These are phyloP conservation scores for Panorpa germanica DNA, from an alignment of 2,888 invertebrate species.

Conservation along the genomic window DNA sequence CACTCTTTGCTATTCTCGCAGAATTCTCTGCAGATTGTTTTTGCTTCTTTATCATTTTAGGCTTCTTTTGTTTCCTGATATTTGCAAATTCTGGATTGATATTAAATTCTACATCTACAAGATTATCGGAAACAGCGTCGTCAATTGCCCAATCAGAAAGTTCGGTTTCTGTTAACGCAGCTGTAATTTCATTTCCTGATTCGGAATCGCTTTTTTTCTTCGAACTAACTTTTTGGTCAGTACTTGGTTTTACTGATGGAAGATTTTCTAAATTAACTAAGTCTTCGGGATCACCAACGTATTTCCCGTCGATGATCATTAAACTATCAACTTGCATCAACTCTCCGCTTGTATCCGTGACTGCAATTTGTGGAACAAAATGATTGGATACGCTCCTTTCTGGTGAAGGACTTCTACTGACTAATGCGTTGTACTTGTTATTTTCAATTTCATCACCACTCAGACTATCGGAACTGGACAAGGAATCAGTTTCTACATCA, in stretches of 20 bases:
- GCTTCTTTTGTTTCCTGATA: constrained; percentile 10
- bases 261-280: constrained; percentile 20
- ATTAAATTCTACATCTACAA: constrained; percentile 42
- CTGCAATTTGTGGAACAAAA: no score
- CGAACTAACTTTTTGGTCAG: constrained; percentile 10
- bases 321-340: constrained; percentile 40
- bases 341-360: constrained; percentile 51
- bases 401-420: no score
- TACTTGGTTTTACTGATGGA: background rate
- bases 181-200: constrained; percentile 49
- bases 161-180: constrained; percentile 67
- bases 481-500: constrained; percentile 40
- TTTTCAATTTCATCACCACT: constrained; percentile 13
- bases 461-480: constrained; percentile 21
- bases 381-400: constrained; percentile 24
- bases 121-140: constrained; percentile 56
- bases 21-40: constrained; percentile 23
- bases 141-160: constrained; percentile 81
- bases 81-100: constrained; percentile 28
- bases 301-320: constrained; percentile 28
- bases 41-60: constrained; percentile 17
- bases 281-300: constrained; percentile 25
- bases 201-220: constrained; percentile 29
- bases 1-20: constrained; percentile 21
- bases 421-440: no score